phyloP scores from a whole-genome alignment of 2,888 invertebrate genomes.

The Conistra vaccinii region DNA sequence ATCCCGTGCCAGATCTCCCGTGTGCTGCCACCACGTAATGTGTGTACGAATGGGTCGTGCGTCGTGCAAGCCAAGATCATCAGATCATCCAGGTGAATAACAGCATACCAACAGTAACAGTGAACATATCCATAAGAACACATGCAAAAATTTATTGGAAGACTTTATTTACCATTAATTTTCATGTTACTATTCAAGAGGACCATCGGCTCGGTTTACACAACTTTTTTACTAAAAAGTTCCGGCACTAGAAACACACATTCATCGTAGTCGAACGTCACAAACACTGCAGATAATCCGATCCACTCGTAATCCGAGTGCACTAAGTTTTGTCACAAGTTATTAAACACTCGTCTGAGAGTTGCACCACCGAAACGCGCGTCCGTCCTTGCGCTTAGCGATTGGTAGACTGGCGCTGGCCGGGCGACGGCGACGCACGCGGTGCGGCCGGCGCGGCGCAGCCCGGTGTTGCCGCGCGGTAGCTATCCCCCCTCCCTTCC shows the following conservation, averaged over 20 bases:
- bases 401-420: constrained; percentile 77
- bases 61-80: constrained; percentile 89
- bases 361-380: constrained; percentile 64
- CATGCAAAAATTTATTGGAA: constrained; percentile 83
- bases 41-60: constrained; percentile 77
- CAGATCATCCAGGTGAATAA: constrained; percentile 81
- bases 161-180: constrained; percentile 87
- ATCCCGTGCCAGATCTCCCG: constrained; percentile 71
- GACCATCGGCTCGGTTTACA: constrained; percentile 86
- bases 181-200: constrained; percentile 90
- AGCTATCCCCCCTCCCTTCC: constrained; percentile 71
- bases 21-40: constrained; percentile 70
- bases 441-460: constrained; percentile 66
- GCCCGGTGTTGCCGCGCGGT: constrained; percentile 75
- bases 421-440: constrained; percentile 65
- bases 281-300: constrained; percentile 86
- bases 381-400: constrained; percentile 71
- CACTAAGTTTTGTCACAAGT: constrained; percentile 85
- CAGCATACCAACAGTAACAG: constrained; percentile 77
- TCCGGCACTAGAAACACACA: constrained; percentile 80
- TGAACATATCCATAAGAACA: constrained; percentile 77
- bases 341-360: constrained; percentile 72
- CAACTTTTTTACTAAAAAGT: constrained; percentile 73
- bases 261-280: constrained; percentile 81
- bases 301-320: constrained; percentile 78